Evolutionary conservation across 64 coral and sea anemone species (phyloP).

Genomic region (Acropora tenuis): DNA sequence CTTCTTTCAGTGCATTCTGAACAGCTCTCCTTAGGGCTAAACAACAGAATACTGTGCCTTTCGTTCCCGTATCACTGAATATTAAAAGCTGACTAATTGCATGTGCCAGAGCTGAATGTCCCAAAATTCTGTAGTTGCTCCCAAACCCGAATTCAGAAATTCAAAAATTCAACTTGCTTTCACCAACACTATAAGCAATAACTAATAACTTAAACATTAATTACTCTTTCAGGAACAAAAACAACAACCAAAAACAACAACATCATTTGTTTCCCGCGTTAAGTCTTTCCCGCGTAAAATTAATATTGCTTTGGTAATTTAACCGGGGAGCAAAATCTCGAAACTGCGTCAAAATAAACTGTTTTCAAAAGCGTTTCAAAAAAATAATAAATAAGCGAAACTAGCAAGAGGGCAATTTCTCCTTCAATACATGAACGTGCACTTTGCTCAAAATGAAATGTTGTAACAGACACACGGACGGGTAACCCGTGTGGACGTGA

Average conservation of each 20-base stretch:
- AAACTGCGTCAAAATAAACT: too few species aligned
- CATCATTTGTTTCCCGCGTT: background rate
- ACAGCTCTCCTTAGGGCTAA: too few species aligned
- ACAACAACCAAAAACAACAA: background rate
- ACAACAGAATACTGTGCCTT: too few species aligned
- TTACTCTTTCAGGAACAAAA: too few species aligned
- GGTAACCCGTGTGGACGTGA: background rate
- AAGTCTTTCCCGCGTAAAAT: background rate
- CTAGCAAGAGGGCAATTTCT: background rate
- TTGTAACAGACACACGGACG: background rate
- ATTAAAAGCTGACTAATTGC: background rate
- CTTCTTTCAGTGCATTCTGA: too few species aligned
- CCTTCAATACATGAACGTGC: background rate
- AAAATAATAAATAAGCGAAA: too few species aligned
- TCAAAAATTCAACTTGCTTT: background rate
- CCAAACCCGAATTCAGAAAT: background rate
- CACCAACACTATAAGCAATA: background rate
- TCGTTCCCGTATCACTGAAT: too few species aligned
- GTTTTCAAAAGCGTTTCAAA: too few species aligned
- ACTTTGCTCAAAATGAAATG: too few species aligned
- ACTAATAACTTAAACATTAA: background rate
- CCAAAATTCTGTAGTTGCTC: background rate
- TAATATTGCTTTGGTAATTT: background rate
- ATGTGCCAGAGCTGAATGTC: background rate
- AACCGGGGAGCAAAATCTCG: too few species aligned